Base-by-base conservation (phyloP, 1,140 invertebrate species). In the Sitophilus oryzae region DNA sequence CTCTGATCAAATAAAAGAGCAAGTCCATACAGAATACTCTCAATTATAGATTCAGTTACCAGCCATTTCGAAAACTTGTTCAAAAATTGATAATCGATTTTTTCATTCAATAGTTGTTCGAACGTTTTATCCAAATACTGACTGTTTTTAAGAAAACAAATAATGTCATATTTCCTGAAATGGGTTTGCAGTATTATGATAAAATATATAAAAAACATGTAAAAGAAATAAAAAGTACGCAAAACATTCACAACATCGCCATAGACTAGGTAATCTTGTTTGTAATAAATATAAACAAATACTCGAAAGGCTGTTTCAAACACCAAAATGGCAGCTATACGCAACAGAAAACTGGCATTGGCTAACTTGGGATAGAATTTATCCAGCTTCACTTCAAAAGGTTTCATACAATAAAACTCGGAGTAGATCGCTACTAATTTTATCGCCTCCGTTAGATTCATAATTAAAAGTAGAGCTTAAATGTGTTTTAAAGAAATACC, bases 271-370 rank as follows among this genome's bases (percentile, higher is more conserved):
- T 41, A 51, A 14, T 41, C n/a, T 14, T 51, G 14, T 22, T 20
- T 22, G 18, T 51, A 51, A 30, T 51, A 51, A 9, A 8, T 8
- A 22, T 23, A 41, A 35, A 18, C 20, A 9, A 51, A 16, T 6
- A 40, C 38, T 4, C 34, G 20, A 51, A 51, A 51, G 11, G 41
- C 16, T 15, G 16, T 36, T 38, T 2, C n/a, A 38, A 49, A 49
- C 5, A 22, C 4, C 20, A 44, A 1, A 4, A 44, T 20, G 5
- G 11, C 5, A 6, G 11, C 25, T 30, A 30, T 30, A 30, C 25
- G 25, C 25, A 30, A 11, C 5, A 30, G 11, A 11, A 30, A 30
- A 30, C 25, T 30, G 25, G 11, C 11, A 30, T 30, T 30, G 25
- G 11, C 25, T 6, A 11, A 6, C 11, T 30, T 30, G 5, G 25